A percentile compares a stretch with the other conserved stretches of the same genome.
Evolutionary conservation across 2,113 vertebrate species (phyloP).

Genomic region (Fregata magnificens): DNA sequence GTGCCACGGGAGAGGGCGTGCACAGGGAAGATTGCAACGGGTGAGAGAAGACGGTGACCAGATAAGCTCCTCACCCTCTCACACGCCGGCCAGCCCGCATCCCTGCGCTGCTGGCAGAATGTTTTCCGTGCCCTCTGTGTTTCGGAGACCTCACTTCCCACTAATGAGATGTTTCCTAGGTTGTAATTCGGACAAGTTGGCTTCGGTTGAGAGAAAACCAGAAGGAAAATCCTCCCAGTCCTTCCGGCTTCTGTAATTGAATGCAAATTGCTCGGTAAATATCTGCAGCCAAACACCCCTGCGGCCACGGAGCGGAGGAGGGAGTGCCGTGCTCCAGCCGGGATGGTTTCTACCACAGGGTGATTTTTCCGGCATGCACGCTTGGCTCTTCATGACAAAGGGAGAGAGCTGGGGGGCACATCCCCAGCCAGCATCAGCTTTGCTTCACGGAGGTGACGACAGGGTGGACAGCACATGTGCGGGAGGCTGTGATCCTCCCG

Average conservation of each 20-base stretch:
- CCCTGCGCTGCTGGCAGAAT: neutral
- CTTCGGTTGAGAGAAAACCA: conserved; percentile 17
- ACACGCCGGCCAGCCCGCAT: neutral
- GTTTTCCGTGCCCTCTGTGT: neutral
- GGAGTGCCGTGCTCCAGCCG: neutral
- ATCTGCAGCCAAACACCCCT: conserved; percentile 5
- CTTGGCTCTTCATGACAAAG: neutral
- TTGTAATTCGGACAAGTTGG: conserved; percentile 24
- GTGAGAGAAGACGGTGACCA: neutral
- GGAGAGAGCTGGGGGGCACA: neutral
- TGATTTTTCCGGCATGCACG: neutral
- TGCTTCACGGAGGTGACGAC: neutral
- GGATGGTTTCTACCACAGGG: neutral
- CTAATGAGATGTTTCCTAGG: conserved; percentile 43
- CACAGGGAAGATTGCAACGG: neutral
- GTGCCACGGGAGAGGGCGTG: neutral
- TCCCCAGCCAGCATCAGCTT: neutral
- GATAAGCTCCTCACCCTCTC: neutral
- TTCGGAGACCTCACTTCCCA: conserved; percentile 27
- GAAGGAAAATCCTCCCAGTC: conserved; percentile 29
- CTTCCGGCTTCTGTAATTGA: conserved; percentile 13
- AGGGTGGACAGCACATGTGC: neutral
- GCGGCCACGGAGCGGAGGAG: neutral
- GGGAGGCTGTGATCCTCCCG: neutral
- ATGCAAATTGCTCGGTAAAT: neutral